phyloP scores from a whole-genome alignment of 2,888 invertebrate genomes.

The Frankliniella intonsa region DNA sequence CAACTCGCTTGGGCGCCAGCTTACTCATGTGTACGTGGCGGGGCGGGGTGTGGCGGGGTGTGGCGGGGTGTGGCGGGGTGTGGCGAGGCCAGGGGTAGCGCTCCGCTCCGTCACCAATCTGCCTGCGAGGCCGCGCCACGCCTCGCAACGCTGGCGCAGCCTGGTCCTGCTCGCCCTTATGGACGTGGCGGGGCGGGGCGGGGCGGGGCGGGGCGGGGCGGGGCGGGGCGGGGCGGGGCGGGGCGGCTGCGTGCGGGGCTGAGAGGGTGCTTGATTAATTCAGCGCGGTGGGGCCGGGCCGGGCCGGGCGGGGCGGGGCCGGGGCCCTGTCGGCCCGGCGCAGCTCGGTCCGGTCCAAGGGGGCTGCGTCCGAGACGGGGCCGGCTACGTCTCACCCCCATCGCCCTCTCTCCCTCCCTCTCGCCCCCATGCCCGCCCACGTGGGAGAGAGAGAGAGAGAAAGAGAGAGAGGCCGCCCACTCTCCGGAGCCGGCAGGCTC shows the following conservation, averaged over 20 bases:
- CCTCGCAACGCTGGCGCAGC: too few relatives aligned
- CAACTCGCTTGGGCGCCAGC: too few relatives aligned
- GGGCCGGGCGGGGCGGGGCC: not conserved
- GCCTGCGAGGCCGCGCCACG: not conserved
- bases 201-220: constrained; percentile 30
- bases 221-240: constrained; percentile 20
- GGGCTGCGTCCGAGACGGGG: constrained; percentile 13
- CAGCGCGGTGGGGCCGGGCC: constrained; percentile 1
- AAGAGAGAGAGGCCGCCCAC: constrained; percentile 14
- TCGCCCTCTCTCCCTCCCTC: constrained; percentile 38
- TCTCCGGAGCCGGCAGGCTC: constrained; percentile 29
- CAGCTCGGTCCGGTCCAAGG: not conserved
- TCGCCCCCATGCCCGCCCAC: constrained; percentile 45
- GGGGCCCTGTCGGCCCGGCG: not conserved
- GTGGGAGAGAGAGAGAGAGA: constrained; percentile 23
- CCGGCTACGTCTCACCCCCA: constrained; percentile 29
- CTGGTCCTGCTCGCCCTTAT: not conserved
- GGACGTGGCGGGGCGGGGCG: constrained; percentile 31
- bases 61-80: not conserved
- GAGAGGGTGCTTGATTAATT: constrained; percentile 28
- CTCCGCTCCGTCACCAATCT: constrained; percentile 13
- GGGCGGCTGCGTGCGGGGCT: constrained; percentile 15
- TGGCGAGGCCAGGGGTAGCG: not conserved
- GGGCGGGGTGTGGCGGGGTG: constrained; percentile 1
- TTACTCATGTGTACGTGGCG: not conserved